Conservation (phyloP, 2,113 vertebrate genomes). For the Irena cyanogastra region DNA sequence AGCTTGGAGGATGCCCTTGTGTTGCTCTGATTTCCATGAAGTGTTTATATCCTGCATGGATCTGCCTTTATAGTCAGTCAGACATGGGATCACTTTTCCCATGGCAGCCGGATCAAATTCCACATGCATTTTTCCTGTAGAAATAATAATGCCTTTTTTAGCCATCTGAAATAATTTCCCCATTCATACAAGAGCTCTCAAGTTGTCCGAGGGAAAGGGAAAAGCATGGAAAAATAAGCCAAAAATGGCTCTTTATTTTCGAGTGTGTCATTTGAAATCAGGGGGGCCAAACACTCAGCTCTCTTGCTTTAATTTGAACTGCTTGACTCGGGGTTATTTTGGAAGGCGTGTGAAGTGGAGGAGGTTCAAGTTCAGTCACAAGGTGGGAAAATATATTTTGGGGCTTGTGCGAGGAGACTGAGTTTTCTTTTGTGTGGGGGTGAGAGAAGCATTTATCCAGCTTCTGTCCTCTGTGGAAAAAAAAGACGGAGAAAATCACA, state of each 20-base stretch:
- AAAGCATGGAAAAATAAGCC: not conserved
- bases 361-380: not conserved
- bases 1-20: not conserved
- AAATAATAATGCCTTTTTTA: not conserved
- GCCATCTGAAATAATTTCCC: not conserved
- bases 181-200: not conserved
- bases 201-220: not conserved
- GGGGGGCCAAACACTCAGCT: not conserved
- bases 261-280: not conserved
- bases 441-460: not conserved
- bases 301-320: not conserved
- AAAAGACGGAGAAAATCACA: not conserved
- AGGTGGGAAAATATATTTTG: not conserved
- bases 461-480: not conserved
- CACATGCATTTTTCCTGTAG: not conserved
- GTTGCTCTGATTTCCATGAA: not conserved
- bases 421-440: not conserved
- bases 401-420: not conserved
- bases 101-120: not conserved
- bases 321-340: not conserved
- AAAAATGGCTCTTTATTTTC: not conserved
- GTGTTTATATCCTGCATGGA: not conserved
- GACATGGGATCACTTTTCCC: not conserved
- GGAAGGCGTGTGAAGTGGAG: not conserved
- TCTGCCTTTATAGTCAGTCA: too few relatives aligned